Evolutionary conservation across 2,888 invertebrate genomes (phyloP), one percentile per base, ranked within the genome.

Genomic region (Melanophora roralis): DNA sequence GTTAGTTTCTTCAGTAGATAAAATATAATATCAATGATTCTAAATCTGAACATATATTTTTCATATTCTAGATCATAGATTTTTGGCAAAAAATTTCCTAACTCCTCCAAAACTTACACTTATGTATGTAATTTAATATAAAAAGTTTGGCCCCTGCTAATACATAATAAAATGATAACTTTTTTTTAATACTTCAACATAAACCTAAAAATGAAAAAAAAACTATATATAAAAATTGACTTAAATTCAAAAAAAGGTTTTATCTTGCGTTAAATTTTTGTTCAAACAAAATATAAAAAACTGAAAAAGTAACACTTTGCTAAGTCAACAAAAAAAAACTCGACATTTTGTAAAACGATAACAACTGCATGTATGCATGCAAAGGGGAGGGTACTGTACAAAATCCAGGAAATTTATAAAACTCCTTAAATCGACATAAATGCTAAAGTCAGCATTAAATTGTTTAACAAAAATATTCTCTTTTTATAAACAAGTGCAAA

Each of bases 351-450:
- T 38, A 51, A 65, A 60, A 45, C 38, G 60, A 79, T 67, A 45
- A 47, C 23, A 64, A 51, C 3, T 40, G 21, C 16, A 34, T 19
- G 36, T 14, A 11, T 8, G 32, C 11, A 8, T 38, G 38, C 2
- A 64, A 57, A 49, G 16, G 21, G 11, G 8, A 34, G 27, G 4
- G 6, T 27, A 27, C 27, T 27, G 6, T 27, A 57, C 23, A 16
- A 40, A 45, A 60, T 49, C 32, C 43, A 65, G 57, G 59, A 65
- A 75, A 79, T 55, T 71, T 53, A 65, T 69, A 57, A 71, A 51
- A 60, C 12, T 16, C 16, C 16, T 36, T 47, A 5, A 40, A 65
- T 16, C 1, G n/a, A 34, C 1, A 32, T 55, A 72, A 47, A 19
- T 65, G 19, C 23, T 64, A 34, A 62, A 57, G 38, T 75, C 68